Conservation (phyloP, 2,888 invertebrate genomes). For the Tetheella fluctuosa region DNA sequence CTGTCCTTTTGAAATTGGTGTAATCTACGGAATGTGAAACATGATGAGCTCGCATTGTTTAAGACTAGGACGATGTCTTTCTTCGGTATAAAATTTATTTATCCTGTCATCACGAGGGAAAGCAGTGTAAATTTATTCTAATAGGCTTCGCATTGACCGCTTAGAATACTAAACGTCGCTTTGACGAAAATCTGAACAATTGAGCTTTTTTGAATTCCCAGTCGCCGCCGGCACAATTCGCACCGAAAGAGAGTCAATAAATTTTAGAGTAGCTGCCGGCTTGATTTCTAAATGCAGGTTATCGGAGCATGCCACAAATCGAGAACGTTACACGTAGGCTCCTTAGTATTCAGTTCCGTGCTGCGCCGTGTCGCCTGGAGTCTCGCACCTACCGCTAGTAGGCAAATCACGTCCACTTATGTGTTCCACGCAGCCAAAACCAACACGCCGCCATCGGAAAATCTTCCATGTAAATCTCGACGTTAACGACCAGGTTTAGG, state of each 20-base stretch:
- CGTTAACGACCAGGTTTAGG: slow-evolving; percentile 79
- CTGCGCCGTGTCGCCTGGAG: slow-evolving; percentile 67
- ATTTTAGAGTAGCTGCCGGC: slow-evolving; percentile 74
- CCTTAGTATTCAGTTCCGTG: slow-evolving; percentile 76
- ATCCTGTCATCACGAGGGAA: slow-evolving; percentile 25
- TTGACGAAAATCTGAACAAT: slow-evolving; percentile 50
- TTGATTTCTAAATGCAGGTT: slow-evolving; percentile 83
- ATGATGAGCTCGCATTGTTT: slow-evolving; percentile 36
- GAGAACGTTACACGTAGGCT: slow-evolving; percentile 75
- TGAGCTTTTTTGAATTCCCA: slow-evolving; percentile 59
- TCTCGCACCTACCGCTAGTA: slow-evolving; percentile 69
- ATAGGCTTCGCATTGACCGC: slow-evolving; percentile 38
- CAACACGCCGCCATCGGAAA: slow-evolving; percentile 74
- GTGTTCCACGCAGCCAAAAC: slow-evolving; percentile 80
- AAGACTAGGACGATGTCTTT: slow-evolving; percentile 35
- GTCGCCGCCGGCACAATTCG: slow-evolving; percentile 58
- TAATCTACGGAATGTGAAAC: slow-evolving; percentile 49
- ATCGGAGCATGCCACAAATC: slow-evolving; percentile 82
- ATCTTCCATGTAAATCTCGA: slow-evolving; percentile 82
- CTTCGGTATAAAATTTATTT: slow-evolving; percentile 38
- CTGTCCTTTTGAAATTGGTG: slow-evolving; percentile 54
- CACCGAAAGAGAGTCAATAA: slow-evolving; percentile 76
- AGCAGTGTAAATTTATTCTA: slow-evolving; percentile 34
- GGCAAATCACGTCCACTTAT: slow-evolving; percentile 80
- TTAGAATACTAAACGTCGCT: slow-evolving; percentile 58